Conservation (phyloP, 2,113 vertebrate species). For the Daboia siamensis region DNA sequence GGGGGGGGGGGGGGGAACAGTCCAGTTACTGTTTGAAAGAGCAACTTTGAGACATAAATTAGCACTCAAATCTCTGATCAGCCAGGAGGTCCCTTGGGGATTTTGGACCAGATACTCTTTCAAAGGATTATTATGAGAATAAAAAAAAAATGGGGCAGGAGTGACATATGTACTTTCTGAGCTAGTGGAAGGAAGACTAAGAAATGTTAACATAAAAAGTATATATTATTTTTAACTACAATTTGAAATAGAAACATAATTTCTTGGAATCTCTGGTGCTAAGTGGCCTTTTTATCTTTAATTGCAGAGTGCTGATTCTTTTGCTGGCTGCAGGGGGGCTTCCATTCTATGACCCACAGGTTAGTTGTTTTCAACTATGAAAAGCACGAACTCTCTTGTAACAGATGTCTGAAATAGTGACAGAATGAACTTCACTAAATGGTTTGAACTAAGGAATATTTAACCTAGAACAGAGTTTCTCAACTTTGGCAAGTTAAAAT, state of each 20-base stretch:
- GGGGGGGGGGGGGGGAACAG: not conserved
- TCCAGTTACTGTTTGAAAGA: not conserved
- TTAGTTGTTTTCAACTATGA: conserved; percentile 47
- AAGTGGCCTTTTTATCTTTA: conserved; percentile 4
- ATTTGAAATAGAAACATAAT: not conserved
- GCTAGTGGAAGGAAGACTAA: not conserved
- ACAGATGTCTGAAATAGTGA: not conserved
- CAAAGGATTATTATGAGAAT: not conserved
- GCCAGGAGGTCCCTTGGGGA: not conserved
- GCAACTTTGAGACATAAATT: not conserved
- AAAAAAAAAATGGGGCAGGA: not conserved
- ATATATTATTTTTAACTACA: not conserved
- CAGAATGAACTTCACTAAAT: not conserved
- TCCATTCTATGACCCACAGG: conserved; percentile 80
- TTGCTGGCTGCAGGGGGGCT: conserved; percentile 80
- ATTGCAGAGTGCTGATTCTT: conserved; percentile 74
- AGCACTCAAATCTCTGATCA: not conserved
- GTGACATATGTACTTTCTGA: not conserved
- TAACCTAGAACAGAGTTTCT: not conserved
- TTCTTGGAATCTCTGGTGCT: not conserved
- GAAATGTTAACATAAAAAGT: not conserved
- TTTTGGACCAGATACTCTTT: not conserved
- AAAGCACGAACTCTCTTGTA: not conserved
- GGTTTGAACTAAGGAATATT: not conserved
- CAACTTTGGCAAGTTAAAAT: not conserved